Evolutionary conservation across 2,888 invertebrate species (phyloP), one percentile per base, ranked within the genome.

Genomic region (Amblyteles armatorius): DNA sequence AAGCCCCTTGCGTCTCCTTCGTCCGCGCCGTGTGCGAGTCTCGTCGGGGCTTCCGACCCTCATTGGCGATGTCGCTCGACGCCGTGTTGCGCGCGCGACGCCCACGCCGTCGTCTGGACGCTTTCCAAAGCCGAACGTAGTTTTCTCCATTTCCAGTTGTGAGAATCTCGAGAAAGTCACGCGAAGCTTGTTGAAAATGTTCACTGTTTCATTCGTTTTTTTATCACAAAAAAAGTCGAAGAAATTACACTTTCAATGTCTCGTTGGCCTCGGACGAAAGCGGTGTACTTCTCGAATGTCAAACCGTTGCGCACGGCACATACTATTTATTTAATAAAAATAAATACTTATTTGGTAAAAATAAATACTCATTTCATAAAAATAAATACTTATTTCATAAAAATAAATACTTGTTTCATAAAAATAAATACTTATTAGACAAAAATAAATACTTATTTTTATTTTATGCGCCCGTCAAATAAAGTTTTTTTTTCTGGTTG

Each of bases 41-140:
- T 44, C 48, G 44, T 19, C 48, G 78, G 77, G 81, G 81, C 77
- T 84, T 82, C 74, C 69, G 19, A 48, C 71, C 65, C 69, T 79
- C 60, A 69, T 80, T 80, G 33, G 68, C 55, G 40, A 72, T 73
- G 55, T 68, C 63, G 48, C 48, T 57, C 63, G 68, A 68, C 73
- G 29, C 36, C 44, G 36, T 60, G 78, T 74, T 57, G 50, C 33
- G 16, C 36, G 11, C 26, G 9, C 16, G 50, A 67, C 74, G 60
- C 52, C 74, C 22, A 22, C 40, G 50, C 19, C 50, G 60, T 55
- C 67, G 48, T 33, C 79, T 76, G 19, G 33, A 33, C 50, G 63
- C 19, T 63, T 65, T 65, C 40, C 13, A 65, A 50, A 48, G 33
- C 48, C 29, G n/a, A 6, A 60, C 33, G 60, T 16, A 60, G 7